These are phyloP conservation scores for Pachyramphus minor DNA, from an alignment of 2,113 vertebrate genomes.

Conservation along the genomic window DNA sequence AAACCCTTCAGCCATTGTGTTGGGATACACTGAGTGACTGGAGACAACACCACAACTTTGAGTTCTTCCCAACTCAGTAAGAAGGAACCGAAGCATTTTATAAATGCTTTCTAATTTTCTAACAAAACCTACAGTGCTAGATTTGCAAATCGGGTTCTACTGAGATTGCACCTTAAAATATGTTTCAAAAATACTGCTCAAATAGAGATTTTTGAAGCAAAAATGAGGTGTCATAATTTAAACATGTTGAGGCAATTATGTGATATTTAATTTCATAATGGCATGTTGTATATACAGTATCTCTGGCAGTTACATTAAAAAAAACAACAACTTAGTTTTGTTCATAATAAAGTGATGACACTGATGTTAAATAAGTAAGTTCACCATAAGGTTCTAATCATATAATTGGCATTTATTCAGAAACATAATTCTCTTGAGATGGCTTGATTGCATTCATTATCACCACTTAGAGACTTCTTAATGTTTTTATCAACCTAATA, in stretches of 20 bases:
- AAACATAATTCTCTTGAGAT: not conserved
- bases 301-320: not conserved
- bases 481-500: conserved; percentile 1
- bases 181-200: not conserved
- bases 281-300: not conserved
- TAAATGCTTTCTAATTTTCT: not conserved
- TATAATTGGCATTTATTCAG: conserved; percentile 36
- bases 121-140: not conserved
- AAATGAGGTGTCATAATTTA: not conserved
- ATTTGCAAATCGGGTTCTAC: not conserved
- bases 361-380: not conserved
- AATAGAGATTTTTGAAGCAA: not conserved
- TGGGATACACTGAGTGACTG: not conserved
- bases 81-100: not conserved
- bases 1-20: not conserved
- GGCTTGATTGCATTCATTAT: conserved; percentile 9
- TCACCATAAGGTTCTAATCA: not conserved
- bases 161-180: not conserved
- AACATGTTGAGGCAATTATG: not conserved
- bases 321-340: not conserved
- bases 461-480: not conserved
- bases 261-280: not conserved
- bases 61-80: not conserved
- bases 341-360: not conserved
- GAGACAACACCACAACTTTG: not conserved